Evolutionary conservation across 2,113 vertebrate genomes (phyloP).

Genomic region (Pterophyllum scalare): DNA sequence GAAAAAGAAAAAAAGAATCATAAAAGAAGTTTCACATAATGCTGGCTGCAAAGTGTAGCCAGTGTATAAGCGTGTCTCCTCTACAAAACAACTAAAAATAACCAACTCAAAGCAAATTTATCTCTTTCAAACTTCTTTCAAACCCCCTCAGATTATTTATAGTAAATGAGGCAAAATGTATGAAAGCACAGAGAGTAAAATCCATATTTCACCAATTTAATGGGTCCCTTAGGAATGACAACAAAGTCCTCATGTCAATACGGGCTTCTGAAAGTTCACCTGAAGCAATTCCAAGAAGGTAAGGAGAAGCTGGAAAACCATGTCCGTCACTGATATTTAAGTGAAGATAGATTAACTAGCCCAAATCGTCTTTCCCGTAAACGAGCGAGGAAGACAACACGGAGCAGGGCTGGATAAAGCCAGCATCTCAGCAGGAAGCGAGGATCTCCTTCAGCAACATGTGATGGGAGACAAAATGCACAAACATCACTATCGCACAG

Average conservation of each 20-base stretch:
- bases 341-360: slow-evolving; percentile 24
- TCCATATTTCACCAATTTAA: neutral
- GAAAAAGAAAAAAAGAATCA: neutral
- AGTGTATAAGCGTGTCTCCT: neutral
- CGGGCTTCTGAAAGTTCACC: neutral
- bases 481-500: neutral
- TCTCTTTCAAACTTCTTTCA: neutral
- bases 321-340: neutral
- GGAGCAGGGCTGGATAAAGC: slow-evolving; percentile 1
- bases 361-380: neutral
- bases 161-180: neutral
- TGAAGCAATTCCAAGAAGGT: neutral
- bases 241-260: neutral
- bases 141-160: neutral
- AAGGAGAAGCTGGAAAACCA: neutral
- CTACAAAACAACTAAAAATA: neutral
- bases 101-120: neutral
- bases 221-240: slow-evolving; percentile 3
- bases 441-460: neutral
- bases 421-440: neutral
- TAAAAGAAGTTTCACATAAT: neutral
- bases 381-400: neutral
- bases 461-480: neutral
- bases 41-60: neutral
- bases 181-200: neutral